Percentiles rank a stretch among this genome's conserved stretches.
phyloP scores from a whole-genome alignment of 2,113 vertebrate genomes.

The Cebus imitator region DNA sequence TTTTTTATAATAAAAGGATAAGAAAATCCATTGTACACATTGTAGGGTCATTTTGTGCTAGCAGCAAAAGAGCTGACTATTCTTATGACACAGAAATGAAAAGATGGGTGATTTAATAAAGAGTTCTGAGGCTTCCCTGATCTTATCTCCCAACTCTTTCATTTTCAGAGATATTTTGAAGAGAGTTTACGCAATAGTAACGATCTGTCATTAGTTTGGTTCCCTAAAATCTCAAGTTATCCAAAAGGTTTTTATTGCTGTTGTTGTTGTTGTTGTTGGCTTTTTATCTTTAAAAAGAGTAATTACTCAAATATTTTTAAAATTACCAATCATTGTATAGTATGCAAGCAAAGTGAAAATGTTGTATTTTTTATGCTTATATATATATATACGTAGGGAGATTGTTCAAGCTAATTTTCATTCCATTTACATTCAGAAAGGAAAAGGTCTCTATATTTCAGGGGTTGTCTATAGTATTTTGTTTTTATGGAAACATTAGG shows the following conservation, averaged over 20 bases:
- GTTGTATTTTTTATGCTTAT: constrained; percentile 4
- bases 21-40: constrained; percentile 35
- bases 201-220: neutral
- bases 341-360: neutral
- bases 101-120: constrained; percentile 65
- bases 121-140: constrained; percentile 32
- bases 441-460: neutral
- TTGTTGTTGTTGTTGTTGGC: neutral
- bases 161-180: constrained; percentile 64
- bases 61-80: constrained; percentile 30
- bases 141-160: constrained; percentile 53
- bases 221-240: neutral
- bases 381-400: neutral
- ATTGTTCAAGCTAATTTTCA: constrained; percentile 62
- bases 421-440: constrained; percentile 56
- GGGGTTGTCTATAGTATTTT: constrained; percentile 49
- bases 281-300: constrained; percentile 31
- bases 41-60: constrained; percentile 60
- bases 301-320: neutral
- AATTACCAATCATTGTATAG: neutral
- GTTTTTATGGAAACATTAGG: constrained; percentile 63
- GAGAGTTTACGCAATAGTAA: constrained; percentile 36
- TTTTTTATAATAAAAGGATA: constrained; percentile 63
- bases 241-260: neutral
- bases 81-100: constrained; percentile 69